phyloP scores from a whole-genome alignment of 2,888 invertebrate species.

The Parnassius mnemosyne region DNA sequence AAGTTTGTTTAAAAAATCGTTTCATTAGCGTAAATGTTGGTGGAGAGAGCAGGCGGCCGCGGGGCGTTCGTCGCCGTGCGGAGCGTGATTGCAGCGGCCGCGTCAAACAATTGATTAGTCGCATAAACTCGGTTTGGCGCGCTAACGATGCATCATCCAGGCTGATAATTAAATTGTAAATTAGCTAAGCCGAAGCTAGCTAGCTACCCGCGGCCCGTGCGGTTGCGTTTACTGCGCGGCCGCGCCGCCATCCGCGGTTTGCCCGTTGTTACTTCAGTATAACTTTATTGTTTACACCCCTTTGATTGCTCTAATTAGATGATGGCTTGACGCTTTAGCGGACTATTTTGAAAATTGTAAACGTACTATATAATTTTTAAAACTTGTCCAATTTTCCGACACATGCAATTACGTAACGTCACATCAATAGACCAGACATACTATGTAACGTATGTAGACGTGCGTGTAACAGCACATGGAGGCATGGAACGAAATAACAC shows the following conservation, averaged over 20 bases:
- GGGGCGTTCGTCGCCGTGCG: constrained; percentile 36
- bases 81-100: constrained; percentile 76
- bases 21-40: constrained; percentile 32
- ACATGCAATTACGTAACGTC: constrained; percentile 8
- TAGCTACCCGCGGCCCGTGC: constrained; percentile 51
- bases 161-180: constrained; percentile 79
- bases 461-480: constrained; percentile 28
- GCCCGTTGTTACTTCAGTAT: constrained; percentile 40
- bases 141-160: constrained; percentile 79
- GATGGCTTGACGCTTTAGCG: not conserved
- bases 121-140: constrained; percentile 80
- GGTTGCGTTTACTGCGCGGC: constrained; percentile 37
- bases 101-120: constrained; percentile 81
- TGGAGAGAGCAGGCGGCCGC: constrained; percentile 35
- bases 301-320: constrained; percentile 19
- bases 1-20: constrained; percentile 25
- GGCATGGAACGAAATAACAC: constrained; percentile 39
- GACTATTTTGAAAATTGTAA: not conserved
- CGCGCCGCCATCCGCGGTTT: constrained; percentile 35
- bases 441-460: not conserved
- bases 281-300: constrained; percentile 4
- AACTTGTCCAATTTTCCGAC: not conserved
- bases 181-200: constrained; percentile 72
- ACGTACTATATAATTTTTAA: not conserved
- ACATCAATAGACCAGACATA: constrained; percentile 16